Base-by-base conservation (phyloP, 2,797 vertebrate species). In the Kryptopterus vitreolus region DNA sequence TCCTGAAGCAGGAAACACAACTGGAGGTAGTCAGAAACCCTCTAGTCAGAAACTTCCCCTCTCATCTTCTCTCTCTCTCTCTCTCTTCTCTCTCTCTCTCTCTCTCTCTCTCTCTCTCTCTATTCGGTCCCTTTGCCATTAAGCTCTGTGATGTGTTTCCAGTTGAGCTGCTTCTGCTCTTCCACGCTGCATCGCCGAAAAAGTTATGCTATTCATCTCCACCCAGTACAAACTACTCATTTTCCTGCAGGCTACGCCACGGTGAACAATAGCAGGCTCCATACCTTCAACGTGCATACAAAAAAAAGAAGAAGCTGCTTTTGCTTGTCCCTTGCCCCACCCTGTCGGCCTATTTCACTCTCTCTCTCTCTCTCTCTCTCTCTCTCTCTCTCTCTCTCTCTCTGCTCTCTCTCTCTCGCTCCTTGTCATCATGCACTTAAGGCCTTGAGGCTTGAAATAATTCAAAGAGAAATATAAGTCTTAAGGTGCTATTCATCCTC, bases 401-500 rank as follows among this genome's bases (percentile, higher is more conserved):
- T 84, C 89, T 43, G 22, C 22, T 55, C 53, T 46, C 87, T 84
- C 89, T 43, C 38, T 43, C 38, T 43, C 38, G 6, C 38, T 43
- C 10, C 38, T 43, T 43, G 90, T 86, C 92, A 93, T 91, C 92
- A 93, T 90, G 91, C 92, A 92, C 87, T 84, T 88, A 83, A 79
- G 83, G 89, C 90, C 92, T 93, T 87, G 84, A 84, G 93, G 93
- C 90, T 82, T 72, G 63, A 63, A 68, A 77, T 83, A 82, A 86
- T 83, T 86, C 81, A 84, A 84, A 84, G 81, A 80, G 75, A 86
- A 86, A 86, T 77, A 48, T 35, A 82, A 81, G 79, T 81, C 62
- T 89, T 91, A 92, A 87, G 90, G 92, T 92, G 90, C 89, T 91
- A 90, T 92, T 91, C 91, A 91, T 93, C 91, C 92, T 90, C 90